Evolutionary conservation across 2,113 vertebrate genomes (phyloP), one percentile per base, ranked within the genome.

Genomic region (Ahaetulla prasina): DNA sequence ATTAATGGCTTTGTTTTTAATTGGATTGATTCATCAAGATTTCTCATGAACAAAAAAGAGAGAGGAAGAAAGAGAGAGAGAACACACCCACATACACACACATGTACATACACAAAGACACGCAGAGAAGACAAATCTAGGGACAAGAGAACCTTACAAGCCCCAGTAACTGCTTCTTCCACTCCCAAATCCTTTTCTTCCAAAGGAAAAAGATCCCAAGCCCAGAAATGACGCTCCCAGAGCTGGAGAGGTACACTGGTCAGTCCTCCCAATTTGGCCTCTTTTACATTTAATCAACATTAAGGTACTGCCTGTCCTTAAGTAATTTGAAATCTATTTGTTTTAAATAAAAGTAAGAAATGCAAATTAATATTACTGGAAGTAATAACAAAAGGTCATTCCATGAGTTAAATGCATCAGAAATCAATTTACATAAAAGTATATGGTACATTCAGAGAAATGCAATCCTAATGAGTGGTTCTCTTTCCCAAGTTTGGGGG

Each of bases 361-460:
- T 97, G 97, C 97, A 98, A 97, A 97, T 98, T 98, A 97, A 97
- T 97, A 96, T 96, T 96, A 96, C 96, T 98, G 96, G 97, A 98
- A 98, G 98, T 97, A 97, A 97, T 98, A 98, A 98, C 98, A 98
- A 98, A 98, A 98, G 98, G 98, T 98, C 97, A 97, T 98, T 98
- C 97, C 97, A 97, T 97, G 97, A 98, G 97, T 89, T 98, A 98
- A 98, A 98, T 98, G 98, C 97, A 98, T 98, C 98, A 98, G 97
- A 98, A 98, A 98, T 98, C 98, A 98, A 98, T 98, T 98, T 98
- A 98, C 98, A 98, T 98, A 98, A 98, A 98, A 98, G 98, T 98
- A 98, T 97, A 98, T 96, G 97, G 98, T 98, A 97, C 98, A 97
- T 98, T 98, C 94, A 97, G 98, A 97, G 98, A 98, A 98, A 98